Evolutionary conservation across 2,888 invertebrate genomes (phyloP), one percentile per base, ranked within the genome.

Genomic region (Diaphora mendica): DNA sequence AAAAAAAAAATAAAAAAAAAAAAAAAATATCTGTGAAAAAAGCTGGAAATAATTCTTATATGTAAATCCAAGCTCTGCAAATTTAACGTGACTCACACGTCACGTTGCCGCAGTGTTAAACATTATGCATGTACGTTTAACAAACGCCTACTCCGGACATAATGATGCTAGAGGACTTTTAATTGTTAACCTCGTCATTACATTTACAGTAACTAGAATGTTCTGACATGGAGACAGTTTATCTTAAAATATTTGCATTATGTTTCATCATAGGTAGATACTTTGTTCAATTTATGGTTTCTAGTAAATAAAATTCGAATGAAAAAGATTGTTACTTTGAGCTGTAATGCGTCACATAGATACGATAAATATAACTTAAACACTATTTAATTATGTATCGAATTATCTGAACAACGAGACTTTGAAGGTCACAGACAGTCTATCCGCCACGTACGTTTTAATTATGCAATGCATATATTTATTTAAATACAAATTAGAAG

Each of bases 401-500:
- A 65, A 69, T 23, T 68, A 35, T 62, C n/a, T 55, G 44, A 68
- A 39, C 30, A 30, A 68, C 51, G 23, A 39, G 51, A 71, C 62
- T 64, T 48, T 68, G 74, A 71, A 74, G 74, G 70, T 68, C 74
- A 67, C 8, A 35, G 62, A 35, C 68, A 51, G 17, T 65, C n/a
- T 68, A 42, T 20, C 55, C 39, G 33, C 26, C n/a, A 30, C 26
- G 26, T 51, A 62, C 33, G 39, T 71, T 71, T 74, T 71, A 68
- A 59, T 69, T 44, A 44, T 71, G 71, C 62, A 65, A 44, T 71
- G 71, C 62, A 65, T 39, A 59, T 59, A 71, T 64, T 74, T 71
- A 67, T 23, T 67, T 62, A 51, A 51, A 39, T 42, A 39, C 26
- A 23, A 39, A 68, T 68, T 64, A 64, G 39, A 62, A 15, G 17